Evolutionary conservation across 2,888 invertebrate genomes (phyloP), one percentile per base, ranked within the genome.

Genomic region (Loripinus fragilis): DNA sequence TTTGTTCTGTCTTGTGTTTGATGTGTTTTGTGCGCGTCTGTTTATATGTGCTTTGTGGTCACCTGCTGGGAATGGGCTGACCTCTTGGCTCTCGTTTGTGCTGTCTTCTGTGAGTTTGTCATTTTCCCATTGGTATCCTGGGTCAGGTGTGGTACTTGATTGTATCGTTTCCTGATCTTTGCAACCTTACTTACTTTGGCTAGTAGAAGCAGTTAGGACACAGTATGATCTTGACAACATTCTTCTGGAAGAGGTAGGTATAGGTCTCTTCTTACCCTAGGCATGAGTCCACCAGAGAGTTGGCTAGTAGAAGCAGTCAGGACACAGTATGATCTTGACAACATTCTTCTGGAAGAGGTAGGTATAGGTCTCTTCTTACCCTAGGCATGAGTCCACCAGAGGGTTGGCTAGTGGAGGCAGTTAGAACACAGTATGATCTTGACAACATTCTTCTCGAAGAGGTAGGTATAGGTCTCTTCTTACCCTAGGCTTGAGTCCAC

Each of bases 201-300:
- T 94, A 74, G 93, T 93, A 30, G 93, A 93, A 83, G 83, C 91
- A 69, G 94, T 93, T 70, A 91, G 96, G 86, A 97, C 98, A 7
- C 97, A 97, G 0, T 97, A 99, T 93, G 99, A 99, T 94, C 95
- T 99, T 88, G 99, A 99, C 93, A 99, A 99, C 92, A 99, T 99
- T 80, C 96, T 98, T 79, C 94, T 99, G 81, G 97, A 97, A 82
- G 97, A 98, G 93, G 98, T 99, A 76, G n/a, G n/a, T n/a, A n/a
- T n/a, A 97, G 97, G 84, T 97, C 99, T 17, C 94, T 99, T 64
- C 95, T 99, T 66, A 99, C 99, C 0, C 96, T 98, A 92, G 96
- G 96, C 91, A 95, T 97, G 94, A 95, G 97, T 88, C 97, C 98
- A 20, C 98, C 98, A 17, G 97, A 98, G 93, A 98, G 91, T 82